A percentile compares a stretch with the other conserved stretches of the same genome.
phyloP scores from a whole-genome alignment of 2,888 invertebrate species.

The Caenorhabditis afra region DNA sequence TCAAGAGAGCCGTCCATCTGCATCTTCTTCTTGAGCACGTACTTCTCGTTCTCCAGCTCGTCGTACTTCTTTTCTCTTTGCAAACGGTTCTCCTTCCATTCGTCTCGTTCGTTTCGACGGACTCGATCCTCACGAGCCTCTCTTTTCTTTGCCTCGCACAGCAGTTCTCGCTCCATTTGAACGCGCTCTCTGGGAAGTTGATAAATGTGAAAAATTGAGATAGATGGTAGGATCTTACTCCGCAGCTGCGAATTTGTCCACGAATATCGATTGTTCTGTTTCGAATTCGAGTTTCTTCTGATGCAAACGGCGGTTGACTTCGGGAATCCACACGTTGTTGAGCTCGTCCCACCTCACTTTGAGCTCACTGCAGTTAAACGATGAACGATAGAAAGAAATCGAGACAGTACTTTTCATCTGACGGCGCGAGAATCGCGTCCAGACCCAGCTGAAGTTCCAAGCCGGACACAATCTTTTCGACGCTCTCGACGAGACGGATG shows the following conservation, averaged over 20 bases:
- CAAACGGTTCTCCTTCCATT: constrained; percentile 30
- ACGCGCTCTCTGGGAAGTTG: constrained; percentile 23
- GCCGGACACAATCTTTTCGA: constrained; percentile 9
- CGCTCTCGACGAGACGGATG: not conserved
- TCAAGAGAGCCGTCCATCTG: constrained; percentile 31
- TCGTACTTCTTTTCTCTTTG: constrained; percentile 24
- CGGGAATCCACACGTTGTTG: constrained; percentile 23
- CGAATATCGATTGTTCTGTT: constrained; percentile 15
- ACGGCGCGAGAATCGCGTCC: not conserved
- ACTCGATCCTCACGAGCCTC: constrained; percentile 30
- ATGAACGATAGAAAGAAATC: not conserved
- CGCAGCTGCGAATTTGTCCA: constrained; percentile 9
- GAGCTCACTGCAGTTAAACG: constrained; percentile 24
- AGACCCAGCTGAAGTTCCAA: constrained; percentile 9
- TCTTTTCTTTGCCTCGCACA: constrained; percentile 26
- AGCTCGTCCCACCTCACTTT: constrained; percentile 16
- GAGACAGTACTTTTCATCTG: constrained; percentile 16
- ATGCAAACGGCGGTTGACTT: constrained; percentile 35
- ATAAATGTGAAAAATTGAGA: not conserved
- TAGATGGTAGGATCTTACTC: constrained; percentile 12
- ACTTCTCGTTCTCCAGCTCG: constrained; percentile 30
- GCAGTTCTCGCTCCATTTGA: constrained; percentile 22
- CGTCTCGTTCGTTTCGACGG: constrained; percentile 21
- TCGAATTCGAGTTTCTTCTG: constrained; percentile 38
- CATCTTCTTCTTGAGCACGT: constrained; percentile 28